phyloP scores from a whole-genome alignment of 2,113 vertebrate genomes.

The Paratilapia polleni region DNA sequence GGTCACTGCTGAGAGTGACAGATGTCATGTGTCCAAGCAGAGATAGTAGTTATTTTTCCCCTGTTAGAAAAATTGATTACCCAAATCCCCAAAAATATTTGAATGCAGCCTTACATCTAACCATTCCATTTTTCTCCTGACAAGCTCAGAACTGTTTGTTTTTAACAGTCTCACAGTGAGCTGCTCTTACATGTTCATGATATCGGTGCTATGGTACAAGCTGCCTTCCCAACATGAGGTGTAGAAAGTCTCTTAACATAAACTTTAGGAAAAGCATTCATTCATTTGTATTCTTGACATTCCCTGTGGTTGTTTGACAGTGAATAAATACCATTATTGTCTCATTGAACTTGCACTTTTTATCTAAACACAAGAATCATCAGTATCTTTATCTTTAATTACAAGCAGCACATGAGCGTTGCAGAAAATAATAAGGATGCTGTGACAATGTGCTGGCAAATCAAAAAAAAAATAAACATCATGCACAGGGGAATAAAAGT shows the following conservation, averaged over 20 bases:
- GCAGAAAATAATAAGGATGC: neutral
- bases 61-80: no score
- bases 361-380: neutral
- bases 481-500: neutral
- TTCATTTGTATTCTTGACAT: neutral
- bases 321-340: neutral
- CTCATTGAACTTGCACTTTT: neutral
- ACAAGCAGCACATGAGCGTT: rapidly evolving
- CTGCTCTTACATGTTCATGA: no score
- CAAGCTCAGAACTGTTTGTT: no score
- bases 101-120: no score
- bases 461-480: neutral
- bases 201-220: no score
- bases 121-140: no score
- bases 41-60: no score
- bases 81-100: no score
- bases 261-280: neutral
- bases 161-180: no score
- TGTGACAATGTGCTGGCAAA: no score
- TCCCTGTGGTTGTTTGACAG: neutral
- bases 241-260: neutral
- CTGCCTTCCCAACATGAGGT: neutral
- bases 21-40: no score
- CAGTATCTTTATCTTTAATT: neutral
- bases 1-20: no score